Percentiles rank a stretch among this genome's conserved stretches.
These are phyloP conservation scores for Drosophila affinis DNA, from an alignment of 2,888 invertebrate genomes.

Conservation along the genomic window DNA sequence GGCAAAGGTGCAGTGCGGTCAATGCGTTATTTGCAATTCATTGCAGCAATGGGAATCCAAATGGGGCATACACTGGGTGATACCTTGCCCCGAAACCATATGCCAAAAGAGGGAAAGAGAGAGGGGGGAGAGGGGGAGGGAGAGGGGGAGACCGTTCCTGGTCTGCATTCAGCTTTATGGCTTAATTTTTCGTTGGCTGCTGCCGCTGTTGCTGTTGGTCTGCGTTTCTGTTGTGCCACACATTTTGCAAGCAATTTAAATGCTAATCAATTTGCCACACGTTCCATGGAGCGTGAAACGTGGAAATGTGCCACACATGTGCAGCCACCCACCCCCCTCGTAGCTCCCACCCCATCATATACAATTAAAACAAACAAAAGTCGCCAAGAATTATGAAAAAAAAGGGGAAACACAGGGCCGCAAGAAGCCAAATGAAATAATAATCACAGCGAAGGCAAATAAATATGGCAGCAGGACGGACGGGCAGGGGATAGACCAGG, in stretches of 20 bases:
- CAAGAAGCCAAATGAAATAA: conserved; percentile 44
- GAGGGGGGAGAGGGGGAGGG: not conserved
- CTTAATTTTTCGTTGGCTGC: conserved; percentile 38
- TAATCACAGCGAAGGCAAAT: conserved; percentile 47
- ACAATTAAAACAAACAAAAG: conserved; percentile 50
- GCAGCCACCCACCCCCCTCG: not conserved
- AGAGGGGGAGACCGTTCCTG: conserved; percentile 7
- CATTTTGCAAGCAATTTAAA: conserved; percentile 72
- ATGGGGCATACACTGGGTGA: conserved; percentile 23
- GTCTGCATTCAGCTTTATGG: conserved; percentile 48
- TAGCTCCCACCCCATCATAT: not conserved
- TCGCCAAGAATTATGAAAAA: conserved; percentile 43
- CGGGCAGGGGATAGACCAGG: not conserved
- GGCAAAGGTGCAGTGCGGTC: conserved; percentile 77
- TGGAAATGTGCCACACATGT: conserved; percentile 45
- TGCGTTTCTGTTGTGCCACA: conserved; percentile 54
- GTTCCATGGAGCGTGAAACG: conserved; percentile 30
- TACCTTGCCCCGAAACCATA: conserved; percentile 4
- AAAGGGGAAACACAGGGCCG: not conserved
- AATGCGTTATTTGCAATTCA: conserved; percentile 78
- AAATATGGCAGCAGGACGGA: conserved; percentile 40
- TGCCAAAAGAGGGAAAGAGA: conserved; percentile 13
- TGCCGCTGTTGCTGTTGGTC: not conserved
- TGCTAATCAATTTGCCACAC: conserved; percentile 70
- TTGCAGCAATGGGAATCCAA: conserved; percentile 57